phyloP scores from a whole-genome alignment of 2,113 vertebrate genomes.

The Bos indicus region DNA sequence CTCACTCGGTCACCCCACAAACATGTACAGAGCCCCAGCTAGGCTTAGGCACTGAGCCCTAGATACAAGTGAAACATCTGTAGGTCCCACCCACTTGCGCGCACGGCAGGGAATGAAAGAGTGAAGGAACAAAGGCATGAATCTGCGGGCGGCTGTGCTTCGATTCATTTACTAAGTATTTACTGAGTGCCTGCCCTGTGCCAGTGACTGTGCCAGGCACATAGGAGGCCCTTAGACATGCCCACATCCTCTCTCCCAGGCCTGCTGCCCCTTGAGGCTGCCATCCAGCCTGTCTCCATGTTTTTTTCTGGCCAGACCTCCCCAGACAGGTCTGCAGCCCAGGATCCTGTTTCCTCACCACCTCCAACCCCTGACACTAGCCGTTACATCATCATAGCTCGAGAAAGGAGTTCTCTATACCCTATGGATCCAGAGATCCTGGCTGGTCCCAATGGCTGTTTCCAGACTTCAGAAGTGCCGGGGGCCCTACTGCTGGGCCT shows the following conservation, averaged over 20 bases:
- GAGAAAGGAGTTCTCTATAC: background rate
- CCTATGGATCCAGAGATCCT: background rate
- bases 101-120: background rate
- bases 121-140: background rate
- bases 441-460: background rate
- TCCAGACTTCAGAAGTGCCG: background rate
- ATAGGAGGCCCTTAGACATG: background rate
- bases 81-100: background rate
- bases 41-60: background rate
- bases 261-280: background rate
- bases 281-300: background rate
- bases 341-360: background rate
- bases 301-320: background rate
- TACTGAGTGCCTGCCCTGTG: background rate
- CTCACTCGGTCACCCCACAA: background rate
- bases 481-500: background rate
- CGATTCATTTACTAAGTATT: background rate
- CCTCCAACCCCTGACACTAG: background rate
- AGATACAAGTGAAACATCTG: accelerated
- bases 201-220: background rate
- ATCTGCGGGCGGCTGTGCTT: background rate
- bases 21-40: background rate
- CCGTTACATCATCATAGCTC: background rate
- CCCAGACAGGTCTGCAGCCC: background rate
- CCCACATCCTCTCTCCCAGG: background rate